Conservation (phyloP, 1,140 invertebrate species). For the Drosophila saltans region DNA sequence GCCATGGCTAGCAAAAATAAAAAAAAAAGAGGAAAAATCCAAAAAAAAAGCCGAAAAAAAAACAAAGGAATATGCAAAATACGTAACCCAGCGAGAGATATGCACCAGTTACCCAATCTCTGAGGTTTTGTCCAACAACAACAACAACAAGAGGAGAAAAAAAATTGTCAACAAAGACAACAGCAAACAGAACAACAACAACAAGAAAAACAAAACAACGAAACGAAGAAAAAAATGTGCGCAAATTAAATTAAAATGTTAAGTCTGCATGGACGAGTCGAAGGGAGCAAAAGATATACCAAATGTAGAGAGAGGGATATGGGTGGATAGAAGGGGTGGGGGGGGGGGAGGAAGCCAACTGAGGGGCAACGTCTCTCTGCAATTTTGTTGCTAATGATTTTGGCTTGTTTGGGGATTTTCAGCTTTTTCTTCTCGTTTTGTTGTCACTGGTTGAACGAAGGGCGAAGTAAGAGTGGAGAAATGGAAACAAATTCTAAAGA, state of each 20-base stretch:
- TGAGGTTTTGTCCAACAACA: conserved; percentile 30
- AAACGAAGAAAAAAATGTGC: conserved; percentile 43
- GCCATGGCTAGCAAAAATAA: background rate
- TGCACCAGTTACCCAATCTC: conserved; percentile 34
- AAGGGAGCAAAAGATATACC: background rate
- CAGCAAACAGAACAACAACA: conserved; percentile 22
- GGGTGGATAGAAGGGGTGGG: too few species aligned
- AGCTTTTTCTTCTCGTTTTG: conserved; percentile 38
- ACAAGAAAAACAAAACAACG: conserved; percentile 33
- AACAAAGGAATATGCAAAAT: conserved; percentile 56
- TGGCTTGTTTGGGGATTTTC: conserved; percentile 75
- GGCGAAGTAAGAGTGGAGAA: conserved; percentile 5
- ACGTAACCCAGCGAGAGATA: conserved; percentile 27
- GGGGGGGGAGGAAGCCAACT: too few species aligned
- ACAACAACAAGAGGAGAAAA: conserved; percentile 29
- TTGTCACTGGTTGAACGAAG: conserved; percentile 37
- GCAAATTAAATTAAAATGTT: conserved; percentile 81
- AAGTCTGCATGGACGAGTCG: conserved; percentile 39
- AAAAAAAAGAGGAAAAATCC: conserved; percentile 35
- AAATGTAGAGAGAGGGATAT: background rate
- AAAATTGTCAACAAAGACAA: conserved; percentile 48
- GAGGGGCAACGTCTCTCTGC: conserved; percentile 30
- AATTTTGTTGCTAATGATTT: conserved; percentile 80
- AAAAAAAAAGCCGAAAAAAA: conserved; percentile 12
- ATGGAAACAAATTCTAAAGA: conserved; percentile 64